Evolutionary conservation across 2,888 invertebrate species (phyloP).

Genomic region (Herminia tarsipennalis): DNA sequence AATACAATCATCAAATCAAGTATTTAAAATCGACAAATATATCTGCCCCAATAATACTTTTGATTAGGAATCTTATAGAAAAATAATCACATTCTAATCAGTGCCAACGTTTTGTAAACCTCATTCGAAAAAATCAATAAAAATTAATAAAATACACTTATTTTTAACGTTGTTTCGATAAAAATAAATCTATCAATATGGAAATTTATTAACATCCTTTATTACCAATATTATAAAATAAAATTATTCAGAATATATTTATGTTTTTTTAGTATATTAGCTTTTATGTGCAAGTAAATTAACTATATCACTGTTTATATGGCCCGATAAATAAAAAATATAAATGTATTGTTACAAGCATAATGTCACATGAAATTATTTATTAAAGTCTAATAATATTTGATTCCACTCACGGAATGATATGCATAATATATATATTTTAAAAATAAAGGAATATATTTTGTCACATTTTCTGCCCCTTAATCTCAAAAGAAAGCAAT

Average conservation of each 20-base stretch:
- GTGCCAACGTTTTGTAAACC: not conserved
- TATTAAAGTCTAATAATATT: too few species aligned
- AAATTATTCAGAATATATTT: conserved; percentile 6
- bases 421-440: conserved; percentile 47
- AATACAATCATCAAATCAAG: too few species aligned
- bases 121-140: too few species aligned
- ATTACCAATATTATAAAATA: too few species aligned
- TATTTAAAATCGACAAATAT: conserved; percentile 3
- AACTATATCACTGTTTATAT: conserved; percentile 62
- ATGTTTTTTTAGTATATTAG: conserved; percentile 11
- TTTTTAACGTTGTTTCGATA: too few species aligned
- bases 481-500: conserved; percentile 15
- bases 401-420: conserved; percentile 53
- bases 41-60: conserved; percentile 42
- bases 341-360: conserved; percentile 49
- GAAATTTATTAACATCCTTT: too few species aligned
- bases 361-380: conserved; percentile 32
- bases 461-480: conserved; percentile 7
- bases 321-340: conserved; percentile 57
- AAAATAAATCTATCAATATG: too few species aligned
- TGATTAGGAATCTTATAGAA: conserved; percentile 40
- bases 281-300: conserved; percentile 29
- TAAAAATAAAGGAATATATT: conserved; percentile 23
- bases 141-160: too few species aligned
- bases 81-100: conserved; percentile 24